Evolutionary conservation across 2,797 vertebrate genomes (phyloP), one percentile per base, ranked within the genome.

Genomic region (Momotus momota): DNA sequence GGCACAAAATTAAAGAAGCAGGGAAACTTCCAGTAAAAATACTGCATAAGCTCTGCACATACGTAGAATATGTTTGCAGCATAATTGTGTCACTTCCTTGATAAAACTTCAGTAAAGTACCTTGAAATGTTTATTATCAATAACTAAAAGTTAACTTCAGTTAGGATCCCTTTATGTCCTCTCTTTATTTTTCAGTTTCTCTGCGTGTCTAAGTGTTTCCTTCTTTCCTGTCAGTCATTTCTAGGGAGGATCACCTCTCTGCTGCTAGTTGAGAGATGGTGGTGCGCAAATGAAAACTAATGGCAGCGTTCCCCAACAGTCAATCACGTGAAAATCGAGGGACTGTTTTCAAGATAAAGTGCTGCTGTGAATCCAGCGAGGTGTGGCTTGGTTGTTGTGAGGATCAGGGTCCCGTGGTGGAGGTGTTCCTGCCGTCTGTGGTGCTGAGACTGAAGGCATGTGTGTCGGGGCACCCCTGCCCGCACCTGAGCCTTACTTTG

Each of bases 11-110:
- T 77, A 89, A 88, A 93, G 61, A 4, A 82, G n/a, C 41, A 61
- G 51, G 18, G 16, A 87, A 78, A 79, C 81, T 95, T 91, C 54
- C 67, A 91, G 49, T 77, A 69, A 86, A 94, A 90, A 58, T 67
- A 82, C 52, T 88, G 40, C 12, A n/a, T 75, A 79, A 88, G 62
- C 22, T 75, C 4, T 77, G 16, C 25, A 54, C 88, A 46, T 75
- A 38, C 5, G 7, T 6, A 22, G 2, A 75, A 62, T 70, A 48
- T 66, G 62, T 61, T 61, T 71, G 21, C 54, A 65, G 43, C 20
- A 17, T 79, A 43, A 80, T 66, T 84, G 23, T 25, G 19, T 67
- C 46, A 21, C 13, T 91, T 31, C 52, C 48, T 61, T 74, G 60
- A n/a, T 70, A 43, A 29, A 90, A 54, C 33, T 82, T 82, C 33